A percentile compares a stretch with the other conserved stretches of the same genome.
Conservation (phyloP, 2,113 vertebrate species). For the Cromileptes altivelis region DNA sequence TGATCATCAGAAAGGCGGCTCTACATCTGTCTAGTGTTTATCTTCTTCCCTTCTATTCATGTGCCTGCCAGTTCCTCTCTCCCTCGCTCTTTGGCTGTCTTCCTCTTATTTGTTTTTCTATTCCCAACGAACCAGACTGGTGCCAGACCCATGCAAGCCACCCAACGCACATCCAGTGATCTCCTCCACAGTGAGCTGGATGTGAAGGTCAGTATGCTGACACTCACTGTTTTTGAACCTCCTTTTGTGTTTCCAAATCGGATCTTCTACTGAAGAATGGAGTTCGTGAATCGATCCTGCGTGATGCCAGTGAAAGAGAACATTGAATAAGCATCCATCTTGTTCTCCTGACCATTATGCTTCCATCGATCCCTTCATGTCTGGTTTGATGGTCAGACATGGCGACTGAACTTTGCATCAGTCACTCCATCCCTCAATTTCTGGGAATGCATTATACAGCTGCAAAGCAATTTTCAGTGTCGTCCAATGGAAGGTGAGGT, state of each 20-base stretch:
- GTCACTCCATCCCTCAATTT: not conserved
- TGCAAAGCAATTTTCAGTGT: slow-evolving; percentile 20
- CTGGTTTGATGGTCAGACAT: slow-evolving; percentile 28
- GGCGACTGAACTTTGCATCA: slow-evolving; percentile 14
- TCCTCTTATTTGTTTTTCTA: slow-evolving; percentile 47
- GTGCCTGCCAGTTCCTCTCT: slow-evolving; percentile 47
- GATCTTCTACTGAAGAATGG: slow-evolving; percentile 8
- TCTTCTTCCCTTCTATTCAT: slow-evolving; percentile 55
- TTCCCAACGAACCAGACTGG: slow-evolving; percentile 14
- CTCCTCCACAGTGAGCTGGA: slow-evolving; percentile 31
- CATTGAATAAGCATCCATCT: slow-evolving; percentile 19
- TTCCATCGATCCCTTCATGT: slow-evolving; percentile 30
- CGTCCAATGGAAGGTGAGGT: slow-evolving; percentile 26
- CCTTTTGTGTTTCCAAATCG: slow-evolving; percentile 13
- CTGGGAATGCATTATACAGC: not conserved
- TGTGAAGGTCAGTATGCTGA: slow-evolving; percentile 44
- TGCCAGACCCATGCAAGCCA: slow-evolving; percentile 48
- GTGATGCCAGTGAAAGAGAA: slow-evolving; percentile 8
- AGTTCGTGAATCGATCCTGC: slow-evolving; percentile 2
- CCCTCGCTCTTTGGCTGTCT: slow-evolving; percentile 36
- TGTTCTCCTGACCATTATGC: slow-evolving; percentile 2
- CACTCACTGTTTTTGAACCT: slow-evolving; percentile 8
- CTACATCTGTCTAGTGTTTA: slow-evolving; percentile 63
- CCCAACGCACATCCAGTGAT: slow-evolving; percentile 32
- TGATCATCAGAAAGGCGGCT: slow-evolving; percentile 43